Conservation (phyloP, 2,797 vertebrate genomes). For the Tolypeutes matacus region DNA sequence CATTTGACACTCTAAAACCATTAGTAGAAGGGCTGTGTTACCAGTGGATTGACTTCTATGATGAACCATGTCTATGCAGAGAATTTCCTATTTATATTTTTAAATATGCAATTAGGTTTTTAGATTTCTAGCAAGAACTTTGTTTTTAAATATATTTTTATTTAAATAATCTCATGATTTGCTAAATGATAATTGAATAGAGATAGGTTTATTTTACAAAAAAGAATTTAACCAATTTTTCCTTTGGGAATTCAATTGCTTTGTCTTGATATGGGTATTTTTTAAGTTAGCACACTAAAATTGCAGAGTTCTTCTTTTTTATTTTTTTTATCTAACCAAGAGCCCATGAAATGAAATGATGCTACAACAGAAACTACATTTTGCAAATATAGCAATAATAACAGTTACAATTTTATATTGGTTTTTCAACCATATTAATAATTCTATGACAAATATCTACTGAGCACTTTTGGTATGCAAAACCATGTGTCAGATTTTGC, state of each 20-base stretch:
- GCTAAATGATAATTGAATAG: not conserved
- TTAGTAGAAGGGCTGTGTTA: not conserved
- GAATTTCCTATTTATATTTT: not conserved
- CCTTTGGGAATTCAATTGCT: not conserved
- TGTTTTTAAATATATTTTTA: constrained; percentile 47
- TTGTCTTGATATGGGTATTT: not conserved
- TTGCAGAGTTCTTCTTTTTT: not conserved
- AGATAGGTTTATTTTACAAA: not conserved
- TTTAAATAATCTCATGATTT: constrained; percentile 50
- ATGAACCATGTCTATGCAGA: not conserved
- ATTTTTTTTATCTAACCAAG: constrained; percentile 44
- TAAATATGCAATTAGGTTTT: not conserved
- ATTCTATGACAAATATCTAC: not conserved
- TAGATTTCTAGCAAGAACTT: not conserved
- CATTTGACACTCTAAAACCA: not conserved
- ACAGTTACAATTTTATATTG: not conserved
- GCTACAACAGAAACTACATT: not conserved
- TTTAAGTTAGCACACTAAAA: constrained; percentile 9
- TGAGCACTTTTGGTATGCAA: not conserved
- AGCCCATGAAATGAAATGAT: constrained; percentile 3
- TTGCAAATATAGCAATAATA: not conserved
- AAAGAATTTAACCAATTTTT: constrained; percentile 22
- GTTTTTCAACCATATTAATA: constrained; percentile 10
- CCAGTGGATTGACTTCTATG: not conserved
- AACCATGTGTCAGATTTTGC: not conserved